Percentiles rank a stretch among this genome's conserved stretches.
phyloP scores from a whole-genome alignment of 2,797 vertebrate genomes.

The Dromococcyx pavoninus region DNA sequence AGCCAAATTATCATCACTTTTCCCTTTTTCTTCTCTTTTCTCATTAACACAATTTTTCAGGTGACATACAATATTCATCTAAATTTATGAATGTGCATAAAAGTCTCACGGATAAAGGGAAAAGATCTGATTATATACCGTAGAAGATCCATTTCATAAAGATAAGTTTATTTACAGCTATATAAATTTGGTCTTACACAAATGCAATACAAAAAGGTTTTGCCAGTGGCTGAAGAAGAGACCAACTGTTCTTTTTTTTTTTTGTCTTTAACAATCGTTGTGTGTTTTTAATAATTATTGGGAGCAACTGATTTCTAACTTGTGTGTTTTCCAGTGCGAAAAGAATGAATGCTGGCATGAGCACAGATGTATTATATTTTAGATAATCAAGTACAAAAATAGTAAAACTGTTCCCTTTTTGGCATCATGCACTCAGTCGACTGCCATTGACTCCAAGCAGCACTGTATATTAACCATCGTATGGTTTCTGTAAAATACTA shows the following conservation, averaged over 20 bases:
- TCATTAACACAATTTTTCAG: neutral
- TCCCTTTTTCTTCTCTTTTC: neutral
- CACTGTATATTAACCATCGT: neutral
- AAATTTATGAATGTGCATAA: neutral
- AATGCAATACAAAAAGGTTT: neutral
- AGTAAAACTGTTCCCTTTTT: neutral
- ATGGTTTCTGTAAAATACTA: neutral
- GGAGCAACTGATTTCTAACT: neutral
- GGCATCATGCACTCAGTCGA: neutral
- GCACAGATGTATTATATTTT: neutral
- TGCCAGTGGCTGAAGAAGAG: neutral
- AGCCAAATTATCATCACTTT: neutral
- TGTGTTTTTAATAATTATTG: neutral
- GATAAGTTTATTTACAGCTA: neutral
- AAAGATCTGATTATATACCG: neutral
- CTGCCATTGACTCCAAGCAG: neutral
- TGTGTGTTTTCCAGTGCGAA: neutral
- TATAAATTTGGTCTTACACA: neutral
- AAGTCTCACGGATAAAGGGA: neutral
- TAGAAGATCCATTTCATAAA: neutral
- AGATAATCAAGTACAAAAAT: neutral
- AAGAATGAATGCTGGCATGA: neutral
- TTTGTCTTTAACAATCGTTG: neutral
- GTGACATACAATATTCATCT: neutral
- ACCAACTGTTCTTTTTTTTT: neutral